Conservation (phyloP, 2,797 vertebrate species). For the Lepilemur ruficaudatus region DNA sequence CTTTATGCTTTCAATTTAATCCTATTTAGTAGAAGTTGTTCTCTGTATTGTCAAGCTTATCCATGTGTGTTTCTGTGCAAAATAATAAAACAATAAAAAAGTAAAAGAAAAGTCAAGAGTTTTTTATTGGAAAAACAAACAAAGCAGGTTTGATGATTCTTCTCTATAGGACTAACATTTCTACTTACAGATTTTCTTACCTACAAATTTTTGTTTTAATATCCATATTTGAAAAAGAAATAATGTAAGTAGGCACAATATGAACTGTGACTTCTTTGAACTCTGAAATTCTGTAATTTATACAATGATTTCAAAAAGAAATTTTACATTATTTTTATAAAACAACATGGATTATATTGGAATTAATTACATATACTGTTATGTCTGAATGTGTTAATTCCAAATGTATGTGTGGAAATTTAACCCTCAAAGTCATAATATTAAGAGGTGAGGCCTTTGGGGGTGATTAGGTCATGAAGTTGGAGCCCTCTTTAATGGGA, state of each 20-base stretch:
- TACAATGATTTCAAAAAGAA: not conserved
- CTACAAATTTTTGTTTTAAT: not conserved
- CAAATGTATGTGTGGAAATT: not conserved
- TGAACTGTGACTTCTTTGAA: not conserved
- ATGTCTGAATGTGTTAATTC: not conserved
- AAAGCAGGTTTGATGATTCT: not conserved
- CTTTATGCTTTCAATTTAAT: not conserved
- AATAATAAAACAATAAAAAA: not conserved
- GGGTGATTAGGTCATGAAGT: not conserved
- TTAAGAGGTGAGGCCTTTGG: not conserved
- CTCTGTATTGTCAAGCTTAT: not conserved
- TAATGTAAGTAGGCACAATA: not conserved
- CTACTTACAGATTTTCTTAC: not conserved
- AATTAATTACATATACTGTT: not conserved
- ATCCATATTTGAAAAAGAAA: not conserved
- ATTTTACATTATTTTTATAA: not conserved
- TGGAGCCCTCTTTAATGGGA: not conserved
- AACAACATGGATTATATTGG: not conserved
- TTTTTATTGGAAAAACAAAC: not conserved
- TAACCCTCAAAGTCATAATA: accelerated
- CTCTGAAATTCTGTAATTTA: not conserved
- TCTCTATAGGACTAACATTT: not conserved
- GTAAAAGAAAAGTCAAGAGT: not conserved
- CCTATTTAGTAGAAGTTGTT: not conserved
- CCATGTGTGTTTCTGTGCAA: not conserved